A percentile compares a stretch with the other conserved stretches of the same genome.
Conservation (phyloP, 2,797 vertebrate species). For the Phrynocephalus vlangalii region DNA sequence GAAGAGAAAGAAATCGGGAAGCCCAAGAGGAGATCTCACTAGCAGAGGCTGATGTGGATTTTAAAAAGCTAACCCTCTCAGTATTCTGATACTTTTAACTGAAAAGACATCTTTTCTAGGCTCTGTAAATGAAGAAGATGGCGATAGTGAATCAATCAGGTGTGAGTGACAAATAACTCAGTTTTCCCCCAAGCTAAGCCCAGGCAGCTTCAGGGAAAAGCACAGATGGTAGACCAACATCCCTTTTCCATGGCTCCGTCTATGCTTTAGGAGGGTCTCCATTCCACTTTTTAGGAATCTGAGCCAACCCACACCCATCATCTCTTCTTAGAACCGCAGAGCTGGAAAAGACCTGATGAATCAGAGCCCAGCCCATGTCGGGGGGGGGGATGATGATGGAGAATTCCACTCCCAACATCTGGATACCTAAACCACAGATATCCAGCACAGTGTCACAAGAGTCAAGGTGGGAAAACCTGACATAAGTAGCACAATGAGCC, state of each 20-base stretch:
- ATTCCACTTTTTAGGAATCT: not conserved
- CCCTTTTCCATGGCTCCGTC: not conserved
- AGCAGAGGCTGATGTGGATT: fast-evolving
- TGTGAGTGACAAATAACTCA: too few species aligned
- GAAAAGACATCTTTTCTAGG: not conserved
- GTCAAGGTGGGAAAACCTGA: not conserved
- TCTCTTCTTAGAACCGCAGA: too few species aligned
- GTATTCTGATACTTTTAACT: not conserved
- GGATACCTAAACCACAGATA: too few species aligned
- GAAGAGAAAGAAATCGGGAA: not conserved
- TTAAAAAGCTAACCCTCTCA: not conserved
- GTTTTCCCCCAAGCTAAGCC: not conserved
- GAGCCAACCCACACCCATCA: not conserved
- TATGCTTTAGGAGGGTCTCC: not conserved
- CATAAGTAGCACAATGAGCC: not conserved
- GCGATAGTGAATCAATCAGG: not conserved
- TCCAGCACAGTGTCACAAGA: not conserved
- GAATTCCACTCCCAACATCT: too few species aligned
- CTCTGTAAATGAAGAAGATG: not conserved
- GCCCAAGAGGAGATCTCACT: not conserved
- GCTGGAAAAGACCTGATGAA: too few species aligned
- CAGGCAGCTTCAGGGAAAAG: not conserved
- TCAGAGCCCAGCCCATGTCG: too few species aligned
- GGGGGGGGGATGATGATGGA: too few species aligned
- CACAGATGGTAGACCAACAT: not conserved